phyloP scores from a whole-genome alignment of 2,888 invertebrate genomes.

The Leptogaster cylindrica region DNA sequence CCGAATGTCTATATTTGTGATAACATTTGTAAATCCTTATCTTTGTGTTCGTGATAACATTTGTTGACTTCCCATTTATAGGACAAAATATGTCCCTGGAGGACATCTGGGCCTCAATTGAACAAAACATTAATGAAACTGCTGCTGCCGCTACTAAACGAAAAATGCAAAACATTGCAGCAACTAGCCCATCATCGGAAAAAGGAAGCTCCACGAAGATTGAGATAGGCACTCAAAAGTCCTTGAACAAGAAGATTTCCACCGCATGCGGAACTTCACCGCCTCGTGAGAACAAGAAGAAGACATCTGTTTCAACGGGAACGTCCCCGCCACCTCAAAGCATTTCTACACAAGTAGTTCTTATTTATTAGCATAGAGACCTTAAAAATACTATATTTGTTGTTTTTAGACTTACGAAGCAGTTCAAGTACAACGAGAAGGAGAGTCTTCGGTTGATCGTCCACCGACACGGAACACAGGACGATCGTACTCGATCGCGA shows the following conservation, averaged over 20 bases:
- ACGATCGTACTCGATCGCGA: slow-evolving; percentile 55
- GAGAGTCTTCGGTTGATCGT: too few relatives aligned
- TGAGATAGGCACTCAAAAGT: slow-evolving; percentile 13
- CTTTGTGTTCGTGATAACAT: slow-evolving; percentile 39
- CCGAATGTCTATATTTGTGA: slow-evolving; percentile 15
- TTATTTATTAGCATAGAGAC: too few relatives aligned
- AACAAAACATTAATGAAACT: slow-evolving; percentile 60
- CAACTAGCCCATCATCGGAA: slow-evolving; percentile 41
- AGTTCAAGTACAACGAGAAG: background rate
- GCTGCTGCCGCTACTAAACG: slow-evolving; percentile 48
- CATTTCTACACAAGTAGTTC: slow-evolving; percentile 88
- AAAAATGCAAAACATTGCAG: slow-evolving; percentile 49
- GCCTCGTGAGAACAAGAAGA: slow-evolving; percentile 62
- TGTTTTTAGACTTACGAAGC: slow-evolving; percentile 62
- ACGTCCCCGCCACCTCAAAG: slow-evolving; percentile 87
- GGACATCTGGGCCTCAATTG: slow-evolving; percentile 60
- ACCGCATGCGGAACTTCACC: slow-evolving; percentile 72
- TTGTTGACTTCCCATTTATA: slow-evolving; percentile 38
- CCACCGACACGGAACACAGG: slow-evolving; percentile 49
- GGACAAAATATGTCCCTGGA: slow-evolving; percentile 53
- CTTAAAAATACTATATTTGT: background rate
- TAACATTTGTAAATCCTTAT: slow-evolving; percentile 20
- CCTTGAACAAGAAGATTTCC: slow-evolving; percentile 60
- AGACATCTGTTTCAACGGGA: slow-evolving; percentile 67
- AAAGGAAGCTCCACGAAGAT: background rate